phyloP scores from a whole-genome alignment of 35 echinoderm and acorn worm genomes.

The Lytechinus pictus region DNA sequence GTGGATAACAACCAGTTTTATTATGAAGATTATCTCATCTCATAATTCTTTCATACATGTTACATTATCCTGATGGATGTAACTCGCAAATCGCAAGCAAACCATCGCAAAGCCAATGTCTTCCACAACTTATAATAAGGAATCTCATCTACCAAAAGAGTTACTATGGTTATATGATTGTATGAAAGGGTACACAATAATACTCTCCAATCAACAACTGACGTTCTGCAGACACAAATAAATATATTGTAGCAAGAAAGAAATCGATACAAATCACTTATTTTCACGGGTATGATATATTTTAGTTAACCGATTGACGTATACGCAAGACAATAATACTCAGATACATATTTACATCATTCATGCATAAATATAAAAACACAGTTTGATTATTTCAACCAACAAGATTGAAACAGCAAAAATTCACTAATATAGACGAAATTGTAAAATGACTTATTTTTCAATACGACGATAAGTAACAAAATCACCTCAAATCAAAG shows the following conservation, averaged over 20 bases:
- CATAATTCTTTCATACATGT: background rate
- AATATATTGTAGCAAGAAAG: background rate
- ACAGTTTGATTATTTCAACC: background rate
- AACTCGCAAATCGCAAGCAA: background rate
- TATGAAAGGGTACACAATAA: background rate
- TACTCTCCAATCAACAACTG: background rate
- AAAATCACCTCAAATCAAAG: background rate
- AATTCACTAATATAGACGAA: background rate
- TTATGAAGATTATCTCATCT: background rate
- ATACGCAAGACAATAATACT: background rate
- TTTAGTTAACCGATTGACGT: background rate
- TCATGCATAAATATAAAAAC: background rate
- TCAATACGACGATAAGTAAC: background rate
- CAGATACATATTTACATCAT: background rate
- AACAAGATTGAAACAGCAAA: background rate
- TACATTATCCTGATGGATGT: background rate
- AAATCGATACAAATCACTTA: background rate
- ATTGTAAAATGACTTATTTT: background rate
- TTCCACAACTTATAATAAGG: conserved; percentile 12
- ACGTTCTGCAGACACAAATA: background rate
- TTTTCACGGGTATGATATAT: background rate
- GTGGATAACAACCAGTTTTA: conserved; percentile 18
- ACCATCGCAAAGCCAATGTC: background rate
- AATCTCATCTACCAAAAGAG: background rate
- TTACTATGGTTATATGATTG: background rate